These are phyloP conservation scores for Drosophila miranda DNA, from an alignment of 1,140 invertebrate genomes.

Conservation along the genomic window DNA sequence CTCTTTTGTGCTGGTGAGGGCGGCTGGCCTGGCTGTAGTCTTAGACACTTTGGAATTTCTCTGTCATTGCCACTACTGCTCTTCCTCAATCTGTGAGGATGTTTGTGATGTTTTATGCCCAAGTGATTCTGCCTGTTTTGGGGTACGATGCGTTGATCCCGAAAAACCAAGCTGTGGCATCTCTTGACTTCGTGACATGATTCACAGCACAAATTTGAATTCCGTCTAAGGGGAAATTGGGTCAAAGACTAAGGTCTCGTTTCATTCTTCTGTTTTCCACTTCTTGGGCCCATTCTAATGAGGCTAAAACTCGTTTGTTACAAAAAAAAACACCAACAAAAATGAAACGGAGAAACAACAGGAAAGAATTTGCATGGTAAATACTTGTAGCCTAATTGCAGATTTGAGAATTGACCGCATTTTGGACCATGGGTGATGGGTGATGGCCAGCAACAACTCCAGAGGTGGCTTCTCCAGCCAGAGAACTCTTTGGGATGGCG, in stretches of 20 bases:
- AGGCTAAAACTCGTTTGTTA: slow-evolving; percentile 32
- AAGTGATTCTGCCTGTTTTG: no score
- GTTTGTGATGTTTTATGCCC: no score
- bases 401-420: slow-evolving; percentile 21
- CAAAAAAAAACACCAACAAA: background rate
- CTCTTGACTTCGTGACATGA: slow-evolving; percentile 52
- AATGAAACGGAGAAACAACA: no score
- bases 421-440: background rate
- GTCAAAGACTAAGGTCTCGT: slow-evolving; percentile 42
- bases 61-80: background rate
- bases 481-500: slow-evolving; percentile 36
- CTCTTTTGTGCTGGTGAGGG: slow-evolving; percentile 11
- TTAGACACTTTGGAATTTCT: slow-evolving; percentile 42
- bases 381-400: slow-evolving; percentile 47
- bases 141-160: slow-evolving; percentile 3
- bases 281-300: slow-evolving; percentile 49
- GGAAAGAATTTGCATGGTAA: slow-evolving; percentile 45
- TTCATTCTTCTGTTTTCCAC: slow-evolving; percentile 30
- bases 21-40: slow-evolving; percentile 38
- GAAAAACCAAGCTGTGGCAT: background rate
- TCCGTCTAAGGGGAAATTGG: slow-evolving; percentile 48
- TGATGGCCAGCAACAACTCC: background rate
- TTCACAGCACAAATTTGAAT: slow-evolving; percentile 55
- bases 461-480: slow-evolving; percentile 23
- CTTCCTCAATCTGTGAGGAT: background rate